phyloP scores from a whole-genome alignment of 2,113 vertebrate species.

The Elgaria multicarinata region DNA sequence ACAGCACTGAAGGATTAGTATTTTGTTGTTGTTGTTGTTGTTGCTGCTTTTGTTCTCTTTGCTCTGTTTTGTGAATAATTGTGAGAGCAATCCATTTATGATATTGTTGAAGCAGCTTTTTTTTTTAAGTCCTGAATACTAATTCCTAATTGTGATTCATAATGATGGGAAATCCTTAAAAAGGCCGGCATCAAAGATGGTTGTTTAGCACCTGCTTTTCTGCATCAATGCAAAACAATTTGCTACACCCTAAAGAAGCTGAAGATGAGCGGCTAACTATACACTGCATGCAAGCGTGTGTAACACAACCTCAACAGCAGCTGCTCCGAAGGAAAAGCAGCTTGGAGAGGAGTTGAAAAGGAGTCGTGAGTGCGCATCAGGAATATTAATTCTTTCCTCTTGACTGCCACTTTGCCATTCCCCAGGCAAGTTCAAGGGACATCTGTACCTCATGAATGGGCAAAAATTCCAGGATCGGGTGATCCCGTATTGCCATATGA shows the following conservation, averaged over 20 bases:
- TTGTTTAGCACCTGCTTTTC: conserved; percentile 53
- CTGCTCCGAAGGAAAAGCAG: not conserved
- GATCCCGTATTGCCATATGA: too few relatives aligned
- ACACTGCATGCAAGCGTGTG: not conserved
- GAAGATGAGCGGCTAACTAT: not conserved
- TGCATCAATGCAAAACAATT: conserved; percentile 45
- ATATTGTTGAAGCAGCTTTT: conserved; percentile 25
- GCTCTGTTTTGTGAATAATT: conserved; percentile 31
- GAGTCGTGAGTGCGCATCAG: not conserved
- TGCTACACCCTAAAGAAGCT: not conserved
- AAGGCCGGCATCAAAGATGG: conserved; percentile 17
- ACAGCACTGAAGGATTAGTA: conserved; percentile 38
- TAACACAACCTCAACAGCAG: not conserved
- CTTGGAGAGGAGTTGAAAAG: not conserved
- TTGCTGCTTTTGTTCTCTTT: conserved; percentile 18
- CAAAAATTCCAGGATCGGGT: too few relatives aligned
- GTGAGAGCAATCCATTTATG: conserved; percentile 55
- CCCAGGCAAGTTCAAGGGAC: not conserved
- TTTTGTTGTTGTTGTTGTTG: conserved; percentile 21
- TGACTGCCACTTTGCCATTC: not conserved
- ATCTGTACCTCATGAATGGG: not conserved
- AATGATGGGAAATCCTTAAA: conserved; percentile 44
- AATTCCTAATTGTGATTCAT: conserved; percentile 53
- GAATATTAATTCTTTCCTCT: not conserved
- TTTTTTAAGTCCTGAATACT: conserved; percentile 42